Evolutionary conservation across 1,140 invertebrate genomes (phyloP), one percentile per base, ranked within the genome.

Genomic region (Mycetomoellerius zeteki): DNA sequence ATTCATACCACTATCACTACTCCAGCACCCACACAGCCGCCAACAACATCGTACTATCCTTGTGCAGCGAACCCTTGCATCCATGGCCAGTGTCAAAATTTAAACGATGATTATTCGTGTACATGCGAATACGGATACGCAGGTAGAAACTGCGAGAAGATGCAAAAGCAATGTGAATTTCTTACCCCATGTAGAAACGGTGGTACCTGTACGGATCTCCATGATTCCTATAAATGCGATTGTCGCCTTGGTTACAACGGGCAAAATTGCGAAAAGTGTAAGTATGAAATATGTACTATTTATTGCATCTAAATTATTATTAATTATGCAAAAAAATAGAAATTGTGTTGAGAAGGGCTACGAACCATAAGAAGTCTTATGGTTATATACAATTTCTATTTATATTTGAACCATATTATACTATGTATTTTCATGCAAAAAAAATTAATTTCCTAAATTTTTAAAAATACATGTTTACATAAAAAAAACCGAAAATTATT

Each of bases 161-260:
- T 96, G 33, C 92, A 96, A 7, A 94, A 95, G 62, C 93, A 94
- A 33, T 97, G 97, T 91, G 96, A 97, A 81, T 95, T 96, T 33
- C 93, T 96, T 2, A 94, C 95, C 21, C 98, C 98, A 0, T 99
- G 98, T 92, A 96, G 96, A 88, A 98, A 99, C 93, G 97, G 97
- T 2, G 98, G 97, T n/a, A 96, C 95, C 0, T 99, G 99, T 94
- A 95, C 95, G 2, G 95, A 95, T 14, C 96, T 97, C 50, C 93
- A 94, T n/a, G 93, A 93, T 6, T 93, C 94, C 0, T 98, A 97
- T 88, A 96, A 97, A 27, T 99, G 98, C 92, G 96, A 97, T 85
- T 99, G 98, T 94, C 96, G 96, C 0, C 93, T 98, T 3, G 97
- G 98, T 72, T 99, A 95, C 92, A 96, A 96, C 21, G 98, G 98